These are phyloP conservation scores for Arnoldichthys spilopterus DNA, from an alignment of 2,797 vertebrate genomes.

Conservation along the genomic window DNA sequence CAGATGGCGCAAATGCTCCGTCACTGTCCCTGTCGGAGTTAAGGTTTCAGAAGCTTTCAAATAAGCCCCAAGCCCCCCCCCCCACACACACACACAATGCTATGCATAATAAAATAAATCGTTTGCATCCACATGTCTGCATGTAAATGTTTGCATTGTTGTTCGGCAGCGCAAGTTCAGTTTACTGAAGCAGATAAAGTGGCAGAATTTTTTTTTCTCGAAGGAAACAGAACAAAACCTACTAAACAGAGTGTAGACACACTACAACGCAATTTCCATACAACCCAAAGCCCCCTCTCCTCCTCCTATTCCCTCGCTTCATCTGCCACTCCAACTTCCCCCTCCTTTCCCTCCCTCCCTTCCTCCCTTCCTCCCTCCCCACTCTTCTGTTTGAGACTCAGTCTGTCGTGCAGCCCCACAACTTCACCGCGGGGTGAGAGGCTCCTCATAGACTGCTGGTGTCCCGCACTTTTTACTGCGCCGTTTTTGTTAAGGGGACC, in stretches of 20 bases:
- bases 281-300: background rate
- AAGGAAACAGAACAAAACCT: background rate
- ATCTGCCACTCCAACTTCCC: background rate
- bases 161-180: too few species aligned
- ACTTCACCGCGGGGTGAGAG: constrained; percentile 16
- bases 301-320: background rate
- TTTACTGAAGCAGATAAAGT: too few species aligned
- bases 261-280: background rate
- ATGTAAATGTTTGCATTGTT: too few species aligned
- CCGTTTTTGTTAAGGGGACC: background rate
- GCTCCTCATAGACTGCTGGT: background rate
- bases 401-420: constrained; percentile 49
- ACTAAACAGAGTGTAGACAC: background rate
- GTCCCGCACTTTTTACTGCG: background rate
- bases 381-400: constrained; percentile 39
- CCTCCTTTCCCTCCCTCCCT: background rate
- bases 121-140: too few species aligned
- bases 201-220: too few species aligned
- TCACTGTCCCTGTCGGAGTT: background rate
- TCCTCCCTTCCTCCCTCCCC: background rate
- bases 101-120: too few species aligned
- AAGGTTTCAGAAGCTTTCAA: background rate
- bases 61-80: too few species aligned
- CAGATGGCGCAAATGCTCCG: constrained; percentile 64
- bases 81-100: too few species aligned